These are phyloP conservation scores for Gonatopus flavifemur DNA, from an alignment of 1,140 invertebrate genomes.

Conservation along the genomic window DNA sequence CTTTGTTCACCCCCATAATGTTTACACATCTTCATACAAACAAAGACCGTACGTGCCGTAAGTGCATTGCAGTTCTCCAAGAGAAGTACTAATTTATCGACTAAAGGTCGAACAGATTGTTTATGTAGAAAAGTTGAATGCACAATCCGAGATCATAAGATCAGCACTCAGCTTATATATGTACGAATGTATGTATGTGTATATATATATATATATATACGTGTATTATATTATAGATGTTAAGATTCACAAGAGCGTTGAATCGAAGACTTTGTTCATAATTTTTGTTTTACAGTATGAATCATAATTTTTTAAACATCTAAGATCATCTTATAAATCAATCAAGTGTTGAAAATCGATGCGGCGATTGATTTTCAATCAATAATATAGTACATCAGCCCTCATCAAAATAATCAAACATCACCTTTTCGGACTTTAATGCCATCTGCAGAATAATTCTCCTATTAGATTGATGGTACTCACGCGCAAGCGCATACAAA, in stretches of 20 bases:
- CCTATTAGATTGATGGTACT: not conserved
- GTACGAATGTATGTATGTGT: not conserved
- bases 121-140: too few species aligned
- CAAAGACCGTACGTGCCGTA: too few species aligned
- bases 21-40: too few species aligned
- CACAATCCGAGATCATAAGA: too few species aligned
- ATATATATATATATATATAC: not conserved
- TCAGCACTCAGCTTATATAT: too few species aligned
- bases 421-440: not conserved
- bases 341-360: not conserved
- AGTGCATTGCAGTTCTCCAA: too few species aligned
- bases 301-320: not conserved
- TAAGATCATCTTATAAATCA: not conserved
- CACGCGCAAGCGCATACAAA: conserved; percentile 23
- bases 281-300: not conserved
- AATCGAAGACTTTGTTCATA: too few species aligned
- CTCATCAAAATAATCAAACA: conserved; percentile 4
- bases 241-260: too few species aligned
- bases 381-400: not conserved
- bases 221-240: too few species aligned
- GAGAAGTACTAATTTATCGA: too few species aligned
- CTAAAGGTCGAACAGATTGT: too few species aligned
- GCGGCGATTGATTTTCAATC: not conserved
- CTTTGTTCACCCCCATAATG: too few species aligned
- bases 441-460: not conserved